phyloP scores from a whole-genome alignment of 2,113 vertebrate species.

The Melospiza georgiana region DNA sequence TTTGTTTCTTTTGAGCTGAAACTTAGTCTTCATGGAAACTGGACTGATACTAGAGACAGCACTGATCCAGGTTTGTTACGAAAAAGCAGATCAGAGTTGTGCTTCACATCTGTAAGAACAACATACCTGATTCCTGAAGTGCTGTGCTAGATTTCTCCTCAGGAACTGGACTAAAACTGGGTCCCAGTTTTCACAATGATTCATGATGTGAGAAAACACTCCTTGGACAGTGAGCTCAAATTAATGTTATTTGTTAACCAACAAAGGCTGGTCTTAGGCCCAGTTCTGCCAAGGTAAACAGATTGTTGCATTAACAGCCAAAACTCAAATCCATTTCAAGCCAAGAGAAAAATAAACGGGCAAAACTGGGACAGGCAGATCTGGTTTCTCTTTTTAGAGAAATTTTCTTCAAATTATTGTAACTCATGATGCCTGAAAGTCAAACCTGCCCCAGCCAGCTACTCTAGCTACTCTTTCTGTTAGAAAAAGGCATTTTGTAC shows the following conservation, averaged over 20 bases:
- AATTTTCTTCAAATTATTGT: neutral
- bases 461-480: neutral
- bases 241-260: neutral
- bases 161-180: neutral
- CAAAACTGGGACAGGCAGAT: neutral
- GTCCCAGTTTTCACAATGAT: neutral
- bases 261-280: neutral
- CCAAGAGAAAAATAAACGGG: neutral
- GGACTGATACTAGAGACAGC: neutral
- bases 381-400: neutral
- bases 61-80: neutral
- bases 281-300: constrained; percentile 52
- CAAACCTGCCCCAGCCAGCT: neutral
- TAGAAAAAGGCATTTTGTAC: neutral
- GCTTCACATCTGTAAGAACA: neutral
- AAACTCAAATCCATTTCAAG: neutral
- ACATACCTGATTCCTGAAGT: neutral
- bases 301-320: constrained; percentile 38
- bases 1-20: neutral
- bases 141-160: neutral
- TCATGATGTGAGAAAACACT: neutral
- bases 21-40: neutral
- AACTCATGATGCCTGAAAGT: neutral
- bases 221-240: neutral
- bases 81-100: neutral